phyloP scores from a whole-genome alignment of 2,113 vertebrate species.

The Xiphophorus couchianus region DNA sequence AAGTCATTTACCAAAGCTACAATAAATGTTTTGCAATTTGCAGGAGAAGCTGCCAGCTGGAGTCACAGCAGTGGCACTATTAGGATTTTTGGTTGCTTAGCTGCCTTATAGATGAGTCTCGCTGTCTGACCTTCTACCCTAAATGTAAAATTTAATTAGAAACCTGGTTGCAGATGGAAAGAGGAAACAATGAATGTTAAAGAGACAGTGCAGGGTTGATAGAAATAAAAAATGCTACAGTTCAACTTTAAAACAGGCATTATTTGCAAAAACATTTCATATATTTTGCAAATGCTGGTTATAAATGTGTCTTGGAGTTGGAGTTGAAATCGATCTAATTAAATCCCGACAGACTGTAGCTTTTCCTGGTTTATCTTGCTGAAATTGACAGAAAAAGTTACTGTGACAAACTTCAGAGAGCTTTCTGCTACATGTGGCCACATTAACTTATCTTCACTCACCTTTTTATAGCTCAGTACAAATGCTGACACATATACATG shows the following conservation, averaged over 20 bases:
- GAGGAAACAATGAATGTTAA: neutral
- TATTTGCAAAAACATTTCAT: neutral
- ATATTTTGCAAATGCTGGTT: neutral
- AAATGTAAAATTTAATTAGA: neutral
- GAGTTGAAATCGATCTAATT: neutral
- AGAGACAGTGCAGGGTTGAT: neutral
- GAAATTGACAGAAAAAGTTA: slow-evolving; percentile 1
- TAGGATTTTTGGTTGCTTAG: neutral
- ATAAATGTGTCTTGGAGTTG: neutral
- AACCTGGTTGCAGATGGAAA: too few relatives aligned
- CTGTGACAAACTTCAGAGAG: neutral
- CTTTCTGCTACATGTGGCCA: neutral
- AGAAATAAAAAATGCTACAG: neutral
- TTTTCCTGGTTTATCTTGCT: neutral
- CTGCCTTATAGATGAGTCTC: neutral
- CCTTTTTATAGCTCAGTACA: neutral
- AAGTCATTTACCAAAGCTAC: neutral
- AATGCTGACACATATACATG: neutral
- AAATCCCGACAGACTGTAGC: neutral
- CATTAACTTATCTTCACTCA: neutral
- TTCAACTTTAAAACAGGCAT: neutral
- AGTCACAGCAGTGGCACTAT: neutral
- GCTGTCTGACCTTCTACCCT: neutral
- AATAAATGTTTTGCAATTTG: neutral
- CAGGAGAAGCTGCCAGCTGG: neutral